Evolutionary conservation across 2,113 vertebrate species (phyloP).

Genomic region (Drymodes brunneopygia): DNA sequence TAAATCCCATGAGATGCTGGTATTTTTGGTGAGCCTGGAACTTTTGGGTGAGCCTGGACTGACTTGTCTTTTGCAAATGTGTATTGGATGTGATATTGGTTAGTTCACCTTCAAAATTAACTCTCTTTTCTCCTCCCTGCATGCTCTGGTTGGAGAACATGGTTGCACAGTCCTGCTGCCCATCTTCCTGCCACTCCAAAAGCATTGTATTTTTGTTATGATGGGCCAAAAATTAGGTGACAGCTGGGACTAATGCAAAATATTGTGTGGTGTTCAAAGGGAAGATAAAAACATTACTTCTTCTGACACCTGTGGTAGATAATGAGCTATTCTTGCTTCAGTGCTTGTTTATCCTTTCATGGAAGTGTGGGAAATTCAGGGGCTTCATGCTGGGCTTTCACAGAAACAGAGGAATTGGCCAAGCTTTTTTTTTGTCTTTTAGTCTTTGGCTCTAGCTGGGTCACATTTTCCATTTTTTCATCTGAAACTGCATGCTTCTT

Average conservation of each 20-base stretch:
- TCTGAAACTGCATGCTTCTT: background rate
- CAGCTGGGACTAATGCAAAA: background rate
- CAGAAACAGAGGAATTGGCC: background rate
- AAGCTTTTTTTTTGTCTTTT: background rate
- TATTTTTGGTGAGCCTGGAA: background rate
- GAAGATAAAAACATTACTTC: background rate
- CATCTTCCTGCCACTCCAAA: background rate
- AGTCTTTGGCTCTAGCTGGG: background rate
- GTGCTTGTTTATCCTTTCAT: background rate
- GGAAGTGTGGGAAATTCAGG: background rate
- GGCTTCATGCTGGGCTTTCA: background rate
- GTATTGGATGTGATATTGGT: background rate
- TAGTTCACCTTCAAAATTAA: background rate
- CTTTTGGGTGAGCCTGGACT: background rate
- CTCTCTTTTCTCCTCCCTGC: background rate
- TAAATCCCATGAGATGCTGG: background rate
- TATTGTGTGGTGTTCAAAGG: background rate
- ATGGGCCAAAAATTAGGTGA: background rate
- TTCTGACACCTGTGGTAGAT: background rate
- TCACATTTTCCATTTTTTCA: background rate
- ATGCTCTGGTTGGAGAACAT: background rate
- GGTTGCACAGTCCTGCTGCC: background rate
- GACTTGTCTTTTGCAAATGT: background rate
- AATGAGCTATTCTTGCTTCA: background rate
- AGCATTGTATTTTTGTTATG: background rate